Evolutionary conservation across 2,113 vertebrate genomes (phyloP), one percentile per base, ranked within the genome.

Genomic region (Candoia aspera): DNA sequence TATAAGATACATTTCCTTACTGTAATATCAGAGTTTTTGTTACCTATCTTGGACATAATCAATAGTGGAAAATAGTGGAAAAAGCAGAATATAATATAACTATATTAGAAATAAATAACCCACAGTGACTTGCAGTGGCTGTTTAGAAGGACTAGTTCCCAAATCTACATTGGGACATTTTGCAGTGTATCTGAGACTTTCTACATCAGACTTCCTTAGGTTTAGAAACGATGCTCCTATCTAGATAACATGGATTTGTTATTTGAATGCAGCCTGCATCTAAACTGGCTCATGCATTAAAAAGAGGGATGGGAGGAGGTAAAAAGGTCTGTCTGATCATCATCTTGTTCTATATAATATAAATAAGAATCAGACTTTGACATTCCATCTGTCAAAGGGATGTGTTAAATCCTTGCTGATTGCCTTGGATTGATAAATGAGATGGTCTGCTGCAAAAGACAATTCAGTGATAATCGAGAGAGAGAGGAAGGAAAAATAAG

Each of bases 381-480:
- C 42, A 5, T 11, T 11, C 19, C 87, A 55, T 26, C 84, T 84
- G 37, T 42, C 42, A 42, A 42, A 42, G 8, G 91, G 23, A 83
- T 93, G 91, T 12, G 53, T 37, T 91, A 92, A 95, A 95, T 94
- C 95, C 96, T 95, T 94, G 23, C 95, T 97, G 84, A 94, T 93
- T 96, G 83, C 92, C 92, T 91, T 92, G 1, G 46, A 88, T 64
- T 8, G 1, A 5, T 19, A 95, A 83, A 33, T 91, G 95, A 95
- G 95, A 94, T 86, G 64, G 49, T 88, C 95, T 62, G 17, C 17
- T 96, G 91, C 92, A 95, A 95, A 95, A 86, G 87, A 37, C 90
- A 91, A 88, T 88, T 84, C 33, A 84, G 68, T 60, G 55, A 93
- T 37, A 54, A 8, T 37, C 90, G 91, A 79, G 68, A 79, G 37